Evolutionary conservation across 2,797 vertebrate genomes (phyloP), one percentile per base, ranked within the genome.

Genomic region (Danio tinwini): DNA sequence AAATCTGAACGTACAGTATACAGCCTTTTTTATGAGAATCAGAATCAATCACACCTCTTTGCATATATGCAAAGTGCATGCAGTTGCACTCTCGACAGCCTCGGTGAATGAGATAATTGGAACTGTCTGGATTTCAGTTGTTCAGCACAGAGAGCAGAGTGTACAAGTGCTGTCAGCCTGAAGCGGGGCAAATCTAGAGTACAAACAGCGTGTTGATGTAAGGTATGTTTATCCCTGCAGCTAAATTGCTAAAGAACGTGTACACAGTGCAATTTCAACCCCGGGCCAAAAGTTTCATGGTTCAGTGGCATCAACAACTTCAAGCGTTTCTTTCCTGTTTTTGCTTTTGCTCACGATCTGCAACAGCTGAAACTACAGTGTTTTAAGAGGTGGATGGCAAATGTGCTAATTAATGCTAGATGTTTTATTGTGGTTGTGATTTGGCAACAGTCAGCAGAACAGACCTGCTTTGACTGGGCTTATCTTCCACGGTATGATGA

Each of bases 181-280:
- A 88, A 92, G 90, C 92, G 88, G 53, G 71, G 78, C 91, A 92
- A 90, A 94, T 91, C 92, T 93, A 89, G 89, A 90, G 91, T 94
- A 91, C 89, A 82, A 94, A 92, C 85, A 8, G 89, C 83, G 87
- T 90, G 91, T 91, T 94, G 90, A 94, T 94, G 93, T 94, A 93
- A 93, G 92, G 92, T 91, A 93, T 95, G 93, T 95, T 95, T 94
- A 95, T 94, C 93, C 93, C 92, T 83, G 91, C 90, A 95, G 94
- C 93, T 93, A 90, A 90, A 90, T 88, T 87, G 90, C 92, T 91
- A 89, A 91, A 90, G 90, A 95, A 94, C 92, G 91, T 90, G 91
- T 91, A 93, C 88, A 94, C 88, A 81, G 81, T 91, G 90, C 92
- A 93, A 94, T 93, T 95, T 92, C 92, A 93, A 90, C 94, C 93